These are phyloP conservation scores for Chironomus tepperi DNA, from an alignment of 1,140 invertebrate species.

Conservation along the genomic window DNA sequence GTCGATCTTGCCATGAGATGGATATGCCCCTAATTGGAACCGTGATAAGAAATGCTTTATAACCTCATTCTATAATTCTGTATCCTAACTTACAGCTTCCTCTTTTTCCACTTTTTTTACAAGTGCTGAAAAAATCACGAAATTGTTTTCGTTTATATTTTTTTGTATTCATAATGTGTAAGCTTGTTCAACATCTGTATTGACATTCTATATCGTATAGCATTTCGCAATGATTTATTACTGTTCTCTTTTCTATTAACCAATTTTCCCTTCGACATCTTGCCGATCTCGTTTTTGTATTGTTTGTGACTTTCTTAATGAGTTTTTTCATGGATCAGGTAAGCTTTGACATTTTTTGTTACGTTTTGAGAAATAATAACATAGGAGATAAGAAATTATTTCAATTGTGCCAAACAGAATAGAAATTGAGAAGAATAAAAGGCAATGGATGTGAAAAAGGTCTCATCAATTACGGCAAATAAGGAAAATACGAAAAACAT, in stretches of 20 bases:
- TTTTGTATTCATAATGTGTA: conserved; percentile 10
- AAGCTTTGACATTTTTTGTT: neutral
- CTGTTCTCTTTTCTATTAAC: neutral
- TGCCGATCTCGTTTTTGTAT: neutral
- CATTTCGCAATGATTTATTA: neutral
- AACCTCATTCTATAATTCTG: neutral
- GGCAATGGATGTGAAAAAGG: neutral
- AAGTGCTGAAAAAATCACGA: neutral
- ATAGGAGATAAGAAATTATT: no score
- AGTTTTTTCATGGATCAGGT: neutral
- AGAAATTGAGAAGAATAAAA: no score
- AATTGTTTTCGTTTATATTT: neutral
- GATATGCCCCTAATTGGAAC: no score
- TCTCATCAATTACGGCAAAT: neutral
- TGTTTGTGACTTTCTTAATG: neutral
- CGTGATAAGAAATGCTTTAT: neutral
- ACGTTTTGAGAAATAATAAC: no score
- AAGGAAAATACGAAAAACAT: neutral
- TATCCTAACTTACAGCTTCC: neutral
- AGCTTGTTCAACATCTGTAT: conserved; percentile 22
- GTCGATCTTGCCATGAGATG: no score
- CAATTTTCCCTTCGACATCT: neutral
- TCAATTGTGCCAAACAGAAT: no score
- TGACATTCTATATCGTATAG: neutral
- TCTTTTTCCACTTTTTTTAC: neutral